Base-by-base conservation (phyloP, 1,140 invertebrate species). In the Nephila pilipes region DNA sequence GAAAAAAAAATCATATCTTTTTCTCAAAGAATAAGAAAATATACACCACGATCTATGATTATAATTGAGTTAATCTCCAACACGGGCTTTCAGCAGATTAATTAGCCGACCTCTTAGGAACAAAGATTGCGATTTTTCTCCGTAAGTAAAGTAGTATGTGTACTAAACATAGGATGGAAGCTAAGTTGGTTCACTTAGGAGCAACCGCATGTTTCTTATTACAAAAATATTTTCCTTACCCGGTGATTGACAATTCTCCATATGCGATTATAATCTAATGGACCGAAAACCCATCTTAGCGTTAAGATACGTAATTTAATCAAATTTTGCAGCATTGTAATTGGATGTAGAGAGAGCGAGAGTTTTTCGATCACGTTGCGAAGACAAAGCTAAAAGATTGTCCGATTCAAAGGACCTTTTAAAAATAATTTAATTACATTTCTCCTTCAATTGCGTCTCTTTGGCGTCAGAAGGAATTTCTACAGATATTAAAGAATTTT, bases 341-440 rank as follows among this genome's bases (percentile, higher is more conserved):
- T 90, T 90, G 69, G 38, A 90, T 58, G 88, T 6, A 32, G 32
- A n/a, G n/a, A n/a, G n/a, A n/a, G n/a, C n/a, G n/a, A n/a, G n/a
- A n/a, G n/a, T n/a, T 29, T 46, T 36, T 90, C 80, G 38, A n/a
- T 55, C 54, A 22, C 0, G 79, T 54, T 10, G 79, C 36, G 20
- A 20, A 81, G 32, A 36, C 46, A 81, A n/a, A 25, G 79, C 46
- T 83, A 57, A 83, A 55, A 83, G 38, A 55, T 55, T 54, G 81
- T 55, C 54, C 25, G 22, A 55, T 83, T n/a, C 87, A 55, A 36
- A 32, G 46, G 87, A 90, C 54, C 54, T 90, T 90, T 90, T 57
- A 90, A 32, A 79, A 90, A 46, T 89, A 89, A 89, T 89, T 90
- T 80, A 90, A 90, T 90, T 90, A 32, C 69, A 90, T 90, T 80